These are phyloP conservation scores for Hyphantria cunea DNA, from an alignment of 1,140 invertebrate genomes.

Conservation along the genomic window DNA sequence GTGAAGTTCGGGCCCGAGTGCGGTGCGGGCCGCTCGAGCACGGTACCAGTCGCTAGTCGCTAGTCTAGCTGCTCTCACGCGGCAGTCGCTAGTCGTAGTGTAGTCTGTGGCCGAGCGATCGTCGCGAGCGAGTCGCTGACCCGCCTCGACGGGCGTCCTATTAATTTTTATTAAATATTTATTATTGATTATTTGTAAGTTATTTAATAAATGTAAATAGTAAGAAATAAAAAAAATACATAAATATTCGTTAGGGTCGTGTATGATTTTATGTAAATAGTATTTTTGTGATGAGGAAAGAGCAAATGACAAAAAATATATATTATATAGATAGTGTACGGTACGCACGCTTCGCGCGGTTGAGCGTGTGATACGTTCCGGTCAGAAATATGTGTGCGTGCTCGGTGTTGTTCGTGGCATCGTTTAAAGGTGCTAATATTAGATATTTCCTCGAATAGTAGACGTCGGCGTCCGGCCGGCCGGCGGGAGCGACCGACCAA, in stretches of 20 bases:
- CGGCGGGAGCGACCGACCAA: too few relatives aligned
- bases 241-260: constrained; percentile 57
- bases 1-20: too few relatives aligned
- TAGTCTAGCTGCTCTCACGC: too few relatives aligned
- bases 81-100: background rate
- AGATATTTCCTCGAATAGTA: too few relatives aligned
- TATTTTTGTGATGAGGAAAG: constrained; percentile 65
- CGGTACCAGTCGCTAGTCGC: too few relatives aligned
- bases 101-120: too few relatives aligned
- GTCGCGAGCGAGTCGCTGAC: too few relatives aligned
- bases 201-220: constrained; percentile 73
- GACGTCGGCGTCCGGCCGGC: too few relatives aligned
- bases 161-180: constrained; percentile 65
- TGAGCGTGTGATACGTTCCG: constrained; percentile 17
- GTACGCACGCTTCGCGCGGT: constrained; percentile 25
- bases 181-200: constrained; percentile 76
- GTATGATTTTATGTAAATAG: constrained; percentile 68
- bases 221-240: constrained; percentile 60
- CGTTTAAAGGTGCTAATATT: constrained; percentile 24
- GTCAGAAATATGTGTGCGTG: constrained; percentile 22
- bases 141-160: too few relatives aligned
- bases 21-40: too few relatives aligned
- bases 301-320: constrained; percentile 68
- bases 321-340: constrained; percentile 28
- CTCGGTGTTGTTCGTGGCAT: constrained; percentile 9